Conservation (phyloP, 2,113 vertebrate species). For the Notechis scutatus region DNA sequence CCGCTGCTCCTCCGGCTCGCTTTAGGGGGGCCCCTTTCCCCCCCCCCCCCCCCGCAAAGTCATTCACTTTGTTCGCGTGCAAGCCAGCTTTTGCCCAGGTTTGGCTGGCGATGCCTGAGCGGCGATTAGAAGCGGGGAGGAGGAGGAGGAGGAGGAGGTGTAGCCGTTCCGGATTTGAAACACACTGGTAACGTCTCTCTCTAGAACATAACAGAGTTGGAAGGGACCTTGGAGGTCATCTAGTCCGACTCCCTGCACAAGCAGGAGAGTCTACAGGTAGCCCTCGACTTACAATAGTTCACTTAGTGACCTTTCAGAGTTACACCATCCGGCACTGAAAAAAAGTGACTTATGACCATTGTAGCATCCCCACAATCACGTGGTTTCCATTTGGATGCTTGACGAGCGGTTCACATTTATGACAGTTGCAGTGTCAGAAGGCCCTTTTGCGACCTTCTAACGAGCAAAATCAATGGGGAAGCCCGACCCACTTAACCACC, state of each 20-base stretch:
- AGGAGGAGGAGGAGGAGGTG: background rate
- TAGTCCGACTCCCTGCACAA: background rate
- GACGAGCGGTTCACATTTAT: background rate
- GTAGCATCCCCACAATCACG: background rate
- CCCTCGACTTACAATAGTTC: background rate
- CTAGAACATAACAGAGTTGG: background rate
- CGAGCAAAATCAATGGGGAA: too few species aligned
- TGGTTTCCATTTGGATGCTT: background rate
- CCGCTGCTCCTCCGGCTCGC: conserved; percentile 24
- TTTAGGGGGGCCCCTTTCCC: too few species aligned
- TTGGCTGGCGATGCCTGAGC: background rate
- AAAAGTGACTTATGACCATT: background rate
- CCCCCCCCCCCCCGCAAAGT: too few species aligned
- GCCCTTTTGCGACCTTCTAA: too few species aligned
- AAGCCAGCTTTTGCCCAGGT: background rate
- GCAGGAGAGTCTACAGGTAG: background rate
- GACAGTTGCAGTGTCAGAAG: background rate
- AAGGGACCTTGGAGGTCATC: background rate
- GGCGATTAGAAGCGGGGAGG: background rate
- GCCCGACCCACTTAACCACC: background rate
- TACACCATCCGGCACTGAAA: background rate
- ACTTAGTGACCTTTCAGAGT: background rate
- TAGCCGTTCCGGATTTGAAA: background rate
- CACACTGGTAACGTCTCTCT: background rate
- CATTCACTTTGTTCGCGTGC: background rate